A percentile compares a stretch with the other conserved stretches of the same genome.
phyloP scores from a whole-genome alignment of 2,888 invertebrate species.

The Sabellastarte sp. region DNA sequence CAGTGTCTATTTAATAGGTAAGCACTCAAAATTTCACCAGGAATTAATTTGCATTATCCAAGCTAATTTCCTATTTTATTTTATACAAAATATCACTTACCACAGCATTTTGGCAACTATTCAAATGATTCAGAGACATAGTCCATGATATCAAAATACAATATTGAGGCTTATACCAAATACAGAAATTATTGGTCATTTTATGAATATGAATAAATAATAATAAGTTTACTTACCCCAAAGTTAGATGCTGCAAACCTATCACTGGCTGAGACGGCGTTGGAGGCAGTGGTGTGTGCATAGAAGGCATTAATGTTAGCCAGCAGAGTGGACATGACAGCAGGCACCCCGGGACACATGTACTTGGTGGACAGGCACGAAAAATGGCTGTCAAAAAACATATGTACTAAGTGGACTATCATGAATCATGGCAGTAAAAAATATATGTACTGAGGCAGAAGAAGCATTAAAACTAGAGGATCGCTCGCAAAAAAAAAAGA shows the following conservation, averaged over 20 bases:
- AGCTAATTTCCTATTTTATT: too few relatives aligned
- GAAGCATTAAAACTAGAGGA: too few relatives aligned
- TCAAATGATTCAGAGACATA: too few relatives aligned
- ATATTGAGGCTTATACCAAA: background rate
- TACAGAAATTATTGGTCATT: background rate
- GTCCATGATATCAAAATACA: too few relatives aligned
- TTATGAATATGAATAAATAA: background rate
- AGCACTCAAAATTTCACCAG: too few relatives aligned
- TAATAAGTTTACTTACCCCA: slow-evolving; percentile 83
- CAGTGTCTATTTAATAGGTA: too few relatives aligned
- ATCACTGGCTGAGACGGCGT: slow-evolving; percentile 97
- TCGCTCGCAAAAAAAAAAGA: too few relatives aligned
- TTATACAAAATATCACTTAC: too few relatives aligned
- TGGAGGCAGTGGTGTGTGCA: slow-evolving; percentile 91
- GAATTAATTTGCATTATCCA: too few relatives aligned
- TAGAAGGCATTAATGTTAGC: slow-evolving; percentile 98
- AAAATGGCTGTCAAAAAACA: slow-evolving; percentile 79
- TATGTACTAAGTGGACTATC: background rate
- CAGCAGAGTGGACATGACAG: slow-evolving; percentile 96
- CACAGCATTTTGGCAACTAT: too few relatives aligned
- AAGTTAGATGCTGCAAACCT: slow-evolving; percentile 99
- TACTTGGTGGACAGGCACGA: slow-evolving; percentile 99
- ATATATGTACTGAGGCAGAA: too few relatives aligned
- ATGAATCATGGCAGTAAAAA: too few relatives aligned
- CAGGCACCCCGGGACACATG: slow-evolving; percentile 95